Base-by-base conservation (phyloP, 64 coral and sea anemone genomes). In the Trachythela sp. region DNA sequence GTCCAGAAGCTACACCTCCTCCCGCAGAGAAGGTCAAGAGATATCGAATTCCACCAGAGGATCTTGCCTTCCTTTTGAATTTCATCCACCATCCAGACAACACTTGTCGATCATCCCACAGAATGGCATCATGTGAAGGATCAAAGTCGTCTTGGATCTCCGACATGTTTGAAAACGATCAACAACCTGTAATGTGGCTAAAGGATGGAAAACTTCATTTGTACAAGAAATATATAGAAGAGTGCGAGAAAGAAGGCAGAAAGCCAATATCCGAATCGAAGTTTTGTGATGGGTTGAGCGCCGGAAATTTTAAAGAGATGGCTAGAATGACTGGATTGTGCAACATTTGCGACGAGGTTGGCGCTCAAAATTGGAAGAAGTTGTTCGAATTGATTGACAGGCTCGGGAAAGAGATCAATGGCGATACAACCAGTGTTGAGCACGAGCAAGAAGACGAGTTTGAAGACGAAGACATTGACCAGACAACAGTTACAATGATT, bases 251-350 rank as follows among this genome's bases (percentile, higher is more conserved):
- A 42, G 88, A 89, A 70, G 51, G 42, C 18, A 86, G 59, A 42
- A 93, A 67, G 85, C 83, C 87, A 38, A 50, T 70, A 42, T 51
- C 54, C 15, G 51, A 59, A 51, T 52, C 87, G 49, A 89, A 59
- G 18, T 86, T 93, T 24, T 39, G 88, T 33, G 48, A 89, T 85
- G 92, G 87, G 18, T 40, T 89, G 26, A 72, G 36, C 64, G 87
- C 91, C 41, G 87, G 56, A 50, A 93, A 89, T 60, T 89, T 93
- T 68, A 83, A 77, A 56, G 58, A 93, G 85, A 89, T 89, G 43
- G 45, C 38, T 30, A 56, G 84, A 86, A 89, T 92, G 87, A 54
- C 64, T 49, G 84, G 87, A 20, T 58, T 92, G 24, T 93, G 92
- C 39, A 89, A 89, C 38, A 89, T 77, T 51, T 89, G 87, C 49